phyloP scores from a whole-genome alignment of 2,888 invertebrate genomes.

The Spodoptera littoralis region DNA sequence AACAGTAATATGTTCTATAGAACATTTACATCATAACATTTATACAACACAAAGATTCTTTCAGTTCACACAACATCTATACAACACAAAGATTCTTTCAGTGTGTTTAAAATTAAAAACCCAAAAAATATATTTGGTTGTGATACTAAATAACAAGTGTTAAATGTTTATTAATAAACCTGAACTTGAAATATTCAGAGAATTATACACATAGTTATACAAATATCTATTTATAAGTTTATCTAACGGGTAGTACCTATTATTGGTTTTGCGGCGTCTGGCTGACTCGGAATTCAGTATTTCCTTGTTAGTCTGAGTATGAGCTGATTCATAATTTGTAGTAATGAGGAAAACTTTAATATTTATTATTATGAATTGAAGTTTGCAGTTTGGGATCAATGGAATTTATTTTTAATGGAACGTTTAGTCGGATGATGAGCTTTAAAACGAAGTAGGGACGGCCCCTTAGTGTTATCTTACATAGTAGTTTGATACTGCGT shows the following conservation, averaged over 20 bases:
- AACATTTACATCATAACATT: no score
- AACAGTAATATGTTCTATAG: no score
- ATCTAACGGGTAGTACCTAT: neutral
- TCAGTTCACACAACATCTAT: no score
- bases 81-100: no score
- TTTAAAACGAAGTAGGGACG: conserved; percentile 6
- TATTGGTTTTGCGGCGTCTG: conserved; percentile 2
- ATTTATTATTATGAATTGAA: neutral
- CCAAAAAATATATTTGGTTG: no score
- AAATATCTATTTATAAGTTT: neutral
- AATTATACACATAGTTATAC: neutral
- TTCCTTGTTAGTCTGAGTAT: conserved; percentile 18
- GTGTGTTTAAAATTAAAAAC: no score
- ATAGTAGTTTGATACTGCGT: neutral
- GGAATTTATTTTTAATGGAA: conserved; percentile 6
- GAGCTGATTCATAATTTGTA: conserved; percentile 2
- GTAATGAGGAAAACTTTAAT: conserved; percentile 21
- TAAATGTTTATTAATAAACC: no score
- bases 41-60: no score
- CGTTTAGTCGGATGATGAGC: neutral
- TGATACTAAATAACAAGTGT: no score
- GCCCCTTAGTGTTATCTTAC: neutral
- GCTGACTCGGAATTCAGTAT: neutral
- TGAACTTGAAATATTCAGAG: neutral
- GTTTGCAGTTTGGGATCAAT: conserved; percentile 3